phyloP scores from a whole-genome alignment of 2,113 vertebrate species.

The Periophthalmodon schlosseri region DNA sequence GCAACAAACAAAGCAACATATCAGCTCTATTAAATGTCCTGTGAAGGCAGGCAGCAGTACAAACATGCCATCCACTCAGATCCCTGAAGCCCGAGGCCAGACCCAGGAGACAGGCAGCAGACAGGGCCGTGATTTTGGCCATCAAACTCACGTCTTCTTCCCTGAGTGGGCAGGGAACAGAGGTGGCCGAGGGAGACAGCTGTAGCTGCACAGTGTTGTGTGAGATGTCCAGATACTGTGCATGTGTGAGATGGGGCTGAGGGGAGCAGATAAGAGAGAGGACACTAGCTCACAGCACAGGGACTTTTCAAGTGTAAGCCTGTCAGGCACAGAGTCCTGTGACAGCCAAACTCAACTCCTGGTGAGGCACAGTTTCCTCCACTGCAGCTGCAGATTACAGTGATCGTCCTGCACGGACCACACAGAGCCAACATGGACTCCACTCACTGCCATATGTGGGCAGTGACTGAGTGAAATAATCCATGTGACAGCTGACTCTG shows the following conservation, averaged over 20 bases:
- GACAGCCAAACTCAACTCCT: slow-evolving; percentile 70
- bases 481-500: slow-evolving; percentile 30
- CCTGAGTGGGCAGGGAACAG: slow-evolving; percentile 60
- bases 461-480: slow-evolving; percentile 25
- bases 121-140: slow-evolving; percentile 63
- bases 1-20: slow-evolving; percentile 64
- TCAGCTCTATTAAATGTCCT: slow-evolving; percentile 60
- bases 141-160: slow-evolving; percentile 72
- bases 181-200: slow-evolving; percentile 64
- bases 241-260: slow-evolving; percentile 42
- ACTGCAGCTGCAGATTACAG: slow-evolving; percentile 65
- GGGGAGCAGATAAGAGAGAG: slow-evolving; percentile 60
- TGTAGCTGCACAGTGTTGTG: slow-evolving; percentile 56
- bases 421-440: slow-evolving; percentile 32
- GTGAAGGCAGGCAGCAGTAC: slow-evolving; percentile 59
- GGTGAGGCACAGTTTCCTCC: slow-evolving; percentile 66
- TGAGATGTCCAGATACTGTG: slow-evolving; percentile 32
- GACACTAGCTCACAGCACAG: slow-evolving; percentile 66
- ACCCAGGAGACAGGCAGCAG: slow-evolving; percentile 54
- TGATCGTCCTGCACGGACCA: slow-evolving; percentile 64
- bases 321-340: slow-evolving; percentile 69
- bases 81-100: slow-evolving; percentile 25
- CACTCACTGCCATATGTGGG: slow-evolving; percentile 4
- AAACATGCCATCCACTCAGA: slow-evolving; percentile 55
- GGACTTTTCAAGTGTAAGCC: slow-evolving; percentile 72